Evolutionary conservation across 2,888 invertebrate genomes (phyloP).

Genomic region (Nematopogon swammerdamellus): DNA sequence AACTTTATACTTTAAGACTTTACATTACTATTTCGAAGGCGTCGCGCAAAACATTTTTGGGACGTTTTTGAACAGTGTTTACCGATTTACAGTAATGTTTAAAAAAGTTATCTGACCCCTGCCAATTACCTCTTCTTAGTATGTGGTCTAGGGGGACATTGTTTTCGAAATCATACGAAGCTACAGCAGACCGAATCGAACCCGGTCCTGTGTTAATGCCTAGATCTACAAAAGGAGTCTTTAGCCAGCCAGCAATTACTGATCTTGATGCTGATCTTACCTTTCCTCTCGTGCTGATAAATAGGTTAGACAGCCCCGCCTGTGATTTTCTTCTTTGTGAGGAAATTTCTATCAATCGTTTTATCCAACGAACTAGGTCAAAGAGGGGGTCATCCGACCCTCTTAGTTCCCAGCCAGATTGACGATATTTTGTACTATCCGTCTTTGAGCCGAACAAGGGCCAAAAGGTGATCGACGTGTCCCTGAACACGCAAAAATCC

Average conservation of each 20-base stretch:
- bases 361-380: neutral
- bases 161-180: slow-evolving; percentile 1
- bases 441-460: neutral
- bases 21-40: too few species aligned
- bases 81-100: slow-evolving; percentile 4
- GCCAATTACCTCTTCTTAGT: slow-evolving; percentile 1
- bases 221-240: slow-evolving; percentile 1
- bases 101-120: slow-evolving; percentile 2
- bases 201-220: neutral
- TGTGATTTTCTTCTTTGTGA: slow-evolving; percentile 2
- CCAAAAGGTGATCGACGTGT: slow-evolving; percentile 8
- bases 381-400: neutral
- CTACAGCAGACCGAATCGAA: slow-evolving; percentile 2
- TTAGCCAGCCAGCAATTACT: slow-evolving; percentile 4
- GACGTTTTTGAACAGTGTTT: too few species aligned
- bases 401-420: slow-evolving; percentile 3
- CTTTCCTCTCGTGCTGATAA: slow-evolving; percentile 6
- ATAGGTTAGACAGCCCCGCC: slow-evolving; percentile 1
- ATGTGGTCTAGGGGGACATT: slow-evolving; percentile 3
- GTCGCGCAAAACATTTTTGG: too few species aligned
- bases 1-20: too few species aligned
- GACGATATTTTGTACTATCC: neutral
- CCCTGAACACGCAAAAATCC: slow-evolving; percentile 8
- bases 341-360: neutral
- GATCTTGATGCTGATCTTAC: slow-evolving; percentile 4